phyloP scores from a whole-genome alignment of 2,797 vertebrate genomes.

The Vipera latastei region DNA sequence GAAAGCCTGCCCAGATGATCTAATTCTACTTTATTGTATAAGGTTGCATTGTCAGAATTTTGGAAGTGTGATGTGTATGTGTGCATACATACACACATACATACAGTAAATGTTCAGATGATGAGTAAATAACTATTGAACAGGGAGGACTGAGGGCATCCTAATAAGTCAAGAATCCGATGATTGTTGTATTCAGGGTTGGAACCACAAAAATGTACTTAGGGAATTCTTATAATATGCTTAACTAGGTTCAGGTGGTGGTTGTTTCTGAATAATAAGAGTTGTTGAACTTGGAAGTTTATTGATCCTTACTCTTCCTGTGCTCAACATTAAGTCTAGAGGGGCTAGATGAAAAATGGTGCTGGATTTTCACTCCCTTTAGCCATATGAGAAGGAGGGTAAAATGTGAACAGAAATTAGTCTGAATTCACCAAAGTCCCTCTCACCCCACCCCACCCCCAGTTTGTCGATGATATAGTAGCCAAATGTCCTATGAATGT shows the following conservation, averaged over 20 bases:
- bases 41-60: too few species aligned
- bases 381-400: not conserved
- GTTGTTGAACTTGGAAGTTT: not conserved
- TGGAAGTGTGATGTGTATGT: too few species aligned
- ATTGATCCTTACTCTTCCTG: not conserved
- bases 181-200: not conserved
- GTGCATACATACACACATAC: too few species aligned
- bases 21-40: not conserved
- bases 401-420: not conserved
- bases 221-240: not conserved
- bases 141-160: not conserved
- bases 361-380: not conserved
- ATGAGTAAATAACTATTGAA: not conserved
- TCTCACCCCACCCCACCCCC: not conserved
- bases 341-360: not conserved
- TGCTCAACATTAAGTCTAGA: not conserved
- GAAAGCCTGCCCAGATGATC: not conserved
- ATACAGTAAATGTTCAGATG: not conserved
- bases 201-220: not conserved
- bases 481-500: not conserved
- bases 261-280: not conserved
- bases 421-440: not conserved
- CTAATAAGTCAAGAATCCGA: not conserved
- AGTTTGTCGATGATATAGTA: not conserved
- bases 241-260: not conserved